Evolutionary conservation across 2,113 vertebrate species (phyloP).

Genomic region (Amblyornis subalaris): DNA sequence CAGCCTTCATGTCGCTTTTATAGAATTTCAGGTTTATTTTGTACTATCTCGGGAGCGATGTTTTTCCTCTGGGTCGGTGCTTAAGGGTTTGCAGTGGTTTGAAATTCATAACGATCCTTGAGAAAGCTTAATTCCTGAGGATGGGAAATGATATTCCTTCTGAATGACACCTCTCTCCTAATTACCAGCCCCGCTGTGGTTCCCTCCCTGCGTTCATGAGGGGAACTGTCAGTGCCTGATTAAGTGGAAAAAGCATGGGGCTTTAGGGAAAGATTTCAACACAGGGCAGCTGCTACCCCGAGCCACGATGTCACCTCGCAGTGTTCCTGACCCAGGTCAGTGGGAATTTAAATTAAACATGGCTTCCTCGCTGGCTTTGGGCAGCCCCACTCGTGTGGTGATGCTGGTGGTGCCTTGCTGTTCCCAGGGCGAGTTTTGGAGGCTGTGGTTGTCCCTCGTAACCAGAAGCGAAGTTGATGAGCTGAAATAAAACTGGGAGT

Average conservation of each 20-base stretch:
- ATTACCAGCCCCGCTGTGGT: background rate
- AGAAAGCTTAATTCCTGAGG: background rate
- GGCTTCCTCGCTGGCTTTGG: background rate
- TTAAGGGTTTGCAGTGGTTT: background rate
- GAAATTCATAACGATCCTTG: accelerated
- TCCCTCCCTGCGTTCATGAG: accelerated
- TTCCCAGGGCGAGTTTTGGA: background rate
- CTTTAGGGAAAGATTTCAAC: background rate
- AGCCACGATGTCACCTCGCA: accelerated
- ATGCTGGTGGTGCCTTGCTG: accelerated
- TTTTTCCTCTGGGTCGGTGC: background rate
- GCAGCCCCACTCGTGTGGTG: background rate
- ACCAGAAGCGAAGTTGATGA: accelerated
- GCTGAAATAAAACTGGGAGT: background rate
- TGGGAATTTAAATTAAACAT: background rate
- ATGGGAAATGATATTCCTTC: background rate
- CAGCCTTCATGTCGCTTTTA: background rate
- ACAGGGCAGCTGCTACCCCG: accelerated
- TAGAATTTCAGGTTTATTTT: slow-evolving; percentile 15
- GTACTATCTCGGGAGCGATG: background rate
- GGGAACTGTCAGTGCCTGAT: background rate
- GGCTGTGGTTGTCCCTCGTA: accelerated
- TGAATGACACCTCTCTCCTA: background rate
- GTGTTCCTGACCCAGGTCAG: background rate
- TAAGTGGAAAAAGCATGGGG: background rate